phyloP scores from a whole-genome alignment of 2,888 invertebrate species.

The Drosophila greeni region DNA sequence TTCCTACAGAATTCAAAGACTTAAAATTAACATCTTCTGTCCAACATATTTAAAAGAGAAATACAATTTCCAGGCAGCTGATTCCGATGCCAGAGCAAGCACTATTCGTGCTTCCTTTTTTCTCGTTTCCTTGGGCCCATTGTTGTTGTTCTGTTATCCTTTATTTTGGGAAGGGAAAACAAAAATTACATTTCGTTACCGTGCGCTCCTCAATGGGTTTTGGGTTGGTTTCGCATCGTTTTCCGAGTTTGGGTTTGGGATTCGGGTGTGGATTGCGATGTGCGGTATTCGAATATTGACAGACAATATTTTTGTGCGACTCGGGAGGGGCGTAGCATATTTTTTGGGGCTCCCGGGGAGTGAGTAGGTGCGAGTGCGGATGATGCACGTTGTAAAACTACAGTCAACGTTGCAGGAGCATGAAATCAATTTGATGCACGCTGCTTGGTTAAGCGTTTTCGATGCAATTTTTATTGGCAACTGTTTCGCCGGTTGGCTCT shows the following conservation, averaged over 20 bases:
- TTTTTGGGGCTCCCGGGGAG: constrained; percentile 48
- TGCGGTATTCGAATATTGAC: constrained; percentile 48
- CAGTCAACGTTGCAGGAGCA: constrained; percentile 46
- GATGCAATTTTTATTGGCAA: constrained; percentile 73
- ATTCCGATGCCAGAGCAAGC: constrained; percentile 29
- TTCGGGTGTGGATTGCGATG: constrained; percentile 38
- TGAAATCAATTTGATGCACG: constrained; percentile 73
- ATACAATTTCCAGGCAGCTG: background rate
- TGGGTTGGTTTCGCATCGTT: constrained; percentile 16
- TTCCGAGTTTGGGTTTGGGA: constrained; percentile 13
- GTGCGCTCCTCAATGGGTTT: constrained; percentile 36
- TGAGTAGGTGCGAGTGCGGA: constrained; percentile 19
- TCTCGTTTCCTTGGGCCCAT: background rate
- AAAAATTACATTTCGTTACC: constrained; percentile 65
- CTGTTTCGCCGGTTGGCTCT: constrained; percentile 55
- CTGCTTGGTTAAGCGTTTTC: constrained; percentile 72
- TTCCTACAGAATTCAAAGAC: too few species aligned
- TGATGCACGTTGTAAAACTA: constrained; percentile 48
- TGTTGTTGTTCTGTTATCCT: constrained; percentile 9
- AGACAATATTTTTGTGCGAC: constrained; percentile 69
- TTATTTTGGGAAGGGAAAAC: constrained; percentile 38
- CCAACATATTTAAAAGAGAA: background rate
- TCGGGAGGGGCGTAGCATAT: constrained; percentile 58
- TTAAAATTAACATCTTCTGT: background rate
- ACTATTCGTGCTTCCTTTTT: constrained; percentile 16